phyloP scores from a whole-genome alignment of 2,113 vertebrate genomes.

The Protobothrops mucrosquamatus region DNA sequence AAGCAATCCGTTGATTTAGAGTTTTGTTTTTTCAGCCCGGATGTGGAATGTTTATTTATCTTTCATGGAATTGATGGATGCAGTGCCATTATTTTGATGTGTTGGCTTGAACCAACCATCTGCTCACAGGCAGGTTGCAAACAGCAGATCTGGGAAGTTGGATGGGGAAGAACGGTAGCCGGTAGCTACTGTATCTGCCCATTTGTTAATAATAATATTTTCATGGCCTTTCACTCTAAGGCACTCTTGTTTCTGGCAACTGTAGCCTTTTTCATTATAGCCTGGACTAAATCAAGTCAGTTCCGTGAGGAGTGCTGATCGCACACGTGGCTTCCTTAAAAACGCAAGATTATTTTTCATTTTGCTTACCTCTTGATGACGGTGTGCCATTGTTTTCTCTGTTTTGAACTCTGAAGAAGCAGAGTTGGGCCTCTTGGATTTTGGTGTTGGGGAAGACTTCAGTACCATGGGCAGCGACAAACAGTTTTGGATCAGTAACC shows the following conservation, averaged over 20 bases:
- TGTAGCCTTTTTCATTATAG: background rate
- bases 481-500: background rate
- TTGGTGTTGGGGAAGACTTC: background rate
- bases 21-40: constrained; percentile 5
- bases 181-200: constrained; percentile 54
- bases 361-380: background rate
- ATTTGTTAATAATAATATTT: constrained; percentile 49
- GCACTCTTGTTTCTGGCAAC: constrained; percentile 18
- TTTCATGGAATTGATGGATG: constrained; percentile 13
- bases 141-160: constrained; percentile 42
- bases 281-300: background rate
- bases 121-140: constrained; percentile 52
- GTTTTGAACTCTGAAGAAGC: background rate
- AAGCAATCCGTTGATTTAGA: constrained; percentile 7
- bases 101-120: constrained; percentile 47
- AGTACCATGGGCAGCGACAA: background rate
- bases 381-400: background rate
- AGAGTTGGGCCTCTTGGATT: background rate
- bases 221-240: background rate
- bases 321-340: background rate
- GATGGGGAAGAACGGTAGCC: constrained; percentile 25
- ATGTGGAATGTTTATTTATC: background rate
- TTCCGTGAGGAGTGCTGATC: background rate
- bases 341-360: background rate
- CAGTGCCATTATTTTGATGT: constrained; percentile 13